Evolutionary conservation across 2,797 vertebrate genomes (phyloP), one percentile per base, ranked within the genome.

Genomic region (Chelidonichthys spinosus): DNA sequence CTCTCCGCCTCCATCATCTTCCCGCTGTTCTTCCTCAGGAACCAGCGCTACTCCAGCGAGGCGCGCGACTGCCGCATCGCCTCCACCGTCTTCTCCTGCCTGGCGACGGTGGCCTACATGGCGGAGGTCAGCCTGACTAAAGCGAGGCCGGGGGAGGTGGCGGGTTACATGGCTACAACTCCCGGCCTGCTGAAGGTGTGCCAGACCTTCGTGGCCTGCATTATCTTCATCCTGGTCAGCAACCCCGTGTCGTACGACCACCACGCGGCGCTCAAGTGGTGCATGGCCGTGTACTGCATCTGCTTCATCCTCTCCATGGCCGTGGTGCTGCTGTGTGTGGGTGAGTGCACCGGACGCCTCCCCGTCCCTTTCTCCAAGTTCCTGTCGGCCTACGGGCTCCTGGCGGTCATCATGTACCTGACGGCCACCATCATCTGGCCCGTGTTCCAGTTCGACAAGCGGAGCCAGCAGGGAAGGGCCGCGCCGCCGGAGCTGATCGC

Each of bases 241-340:
- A 9, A 63, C 0, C 94, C 72, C 0, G 0, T 78, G 39, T 85
- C 59, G 0, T 97, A 97, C 9, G 14, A 93, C 0, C 0, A 0
- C 0, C 59, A 93, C 0, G 2, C 93, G 0, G 96, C 92, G 0
- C 53, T 97, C 39, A 92, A 95, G 82, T 98, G 96, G 96, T 98
- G 97, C 72, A 90, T 97, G 93, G 95, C 96, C 0, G 96, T 98
- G 2, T 97, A 97, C 74, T 95, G 96, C 89, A 95, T 98, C 90
- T 98, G 96, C 84, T 98, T 98, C 92, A 95, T 97, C 82, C 85
- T 97, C 9, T 96, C 96, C 0, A 94, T 95, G 2, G 92, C 90
- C 2, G 92, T 97, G 69, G 95, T 25, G 25, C 25, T 25, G 25
- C 25, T 25, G 25, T 25, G 25, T 25, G 25, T 25, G 25, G 25